Conservation (phyloP, 2,888 invertebrate species). For the Synanthedon tipuliformis region DNA sequence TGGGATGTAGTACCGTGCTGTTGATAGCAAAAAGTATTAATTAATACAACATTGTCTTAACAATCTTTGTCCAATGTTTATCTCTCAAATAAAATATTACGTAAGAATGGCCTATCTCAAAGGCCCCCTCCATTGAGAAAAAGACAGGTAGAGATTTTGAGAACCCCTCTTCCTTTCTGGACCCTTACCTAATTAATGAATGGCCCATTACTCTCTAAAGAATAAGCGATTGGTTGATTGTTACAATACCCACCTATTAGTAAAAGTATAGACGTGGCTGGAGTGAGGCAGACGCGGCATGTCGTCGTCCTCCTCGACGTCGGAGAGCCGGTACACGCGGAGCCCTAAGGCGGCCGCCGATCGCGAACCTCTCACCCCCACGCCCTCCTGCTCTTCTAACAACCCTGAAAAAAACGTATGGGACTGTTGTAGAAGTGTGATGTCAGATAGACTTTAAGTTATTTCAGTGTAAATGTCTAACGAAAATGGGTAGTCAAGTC, state of each 20-base stretch:
- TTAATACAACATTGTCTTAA: not conserved
- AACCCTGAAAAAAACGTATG: conserved; percentile 48
- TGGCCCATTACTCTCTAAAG: not conserved
- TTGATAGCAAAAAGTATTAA: not conserved
- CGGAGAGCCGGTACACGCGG: conserved; percentile 73
- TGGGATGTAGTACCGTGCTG: conserved; percentile 90
- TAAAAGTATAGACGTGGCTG: conserved; percentile 85
- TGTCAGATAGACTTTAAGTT: too few relatives aligned
- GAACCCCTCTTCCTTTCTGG: too few relatives aligned
- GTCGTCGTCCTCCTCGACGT: conserved; percentile 83
- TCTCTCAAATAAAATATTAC: too few relatives aligned
- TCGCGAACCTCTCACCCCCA: conserved; percentile 84
- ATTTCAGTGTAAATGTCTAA: too few relatives aligned
- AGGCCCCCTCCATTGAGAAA: too few relatives aligned
- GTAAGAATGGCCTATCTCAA: too few relatives aligned
- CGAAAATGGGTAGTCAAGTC: too few relatives aligned
- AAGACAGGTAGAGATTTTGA: too few relatives aligned
- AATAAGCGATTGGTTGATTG: not conserved
- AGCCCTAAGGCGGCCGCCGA: conserved; percentile 80
- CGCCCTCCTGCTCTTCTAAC: conserved; percentile 91
- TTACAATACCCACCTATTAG: conserved; percentile 68
- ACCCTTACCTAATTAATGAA: too few relatives aligned
- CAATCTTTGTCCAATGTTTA: too few relatives aligned
- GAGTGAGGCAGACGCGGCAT: conserved; percentile 82
- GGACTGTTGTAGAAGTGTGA: too few relatives aligned